Evolutionary conservation across 2,888 invertebrate species (phyloP).

Genomic region (Troides oblongomaculatus): DNA sequence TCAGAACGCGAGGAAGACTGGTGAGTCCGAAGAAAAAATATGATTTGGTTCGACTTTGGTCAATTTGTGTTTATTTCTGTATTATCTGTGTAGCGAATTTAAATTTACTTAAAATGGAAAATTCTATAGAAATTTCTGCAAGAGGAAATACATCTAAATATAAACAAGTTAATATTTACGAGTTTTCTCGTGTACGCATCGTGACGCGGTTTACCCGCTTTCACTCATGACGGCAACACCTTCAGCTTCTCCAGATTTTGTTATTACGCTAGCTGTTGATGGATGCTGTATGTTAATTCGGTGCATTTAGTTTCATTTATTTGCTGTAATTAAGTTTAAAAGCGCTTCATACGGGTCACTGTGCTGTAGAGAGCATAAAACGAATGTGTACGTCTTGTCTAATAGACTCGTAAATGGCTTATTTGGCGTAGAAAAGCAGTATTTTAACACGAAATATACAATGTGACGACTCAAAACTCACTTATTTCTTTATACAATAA

Average conservation of each 20-base stretch:
- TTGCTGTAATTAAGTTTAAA: background rate
- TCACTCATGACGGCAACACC: slow-evolving; percentile 42
- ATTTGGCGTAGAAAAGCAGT: background rate
- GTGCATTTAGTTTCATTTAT: background rate
- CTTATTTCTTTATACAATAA: no score
- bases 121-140: background rate
- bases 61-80: no score
- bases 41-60: background rate
- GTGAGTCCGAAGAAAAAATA: background rate
- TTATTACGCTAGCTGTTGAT: slow-evolving; percentile 35
- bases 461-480: no score
- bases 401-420: background rate
- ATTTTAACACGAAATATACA: background rate
- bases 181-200: slow-evolving; percentile 46
- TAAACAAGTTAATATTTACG: slow-evolving; percentile 43
- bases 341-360: background rate
- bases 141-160: slow-evolving; percentile 18
- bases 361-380: background rate
- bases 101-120: background rate
- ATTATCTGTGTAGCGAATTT: no score
- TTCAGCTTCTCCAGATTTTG: slow-evolving; percentile 35
- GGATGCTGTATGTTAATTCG: slow-evolving; percentile 13
- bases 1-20: background rate
- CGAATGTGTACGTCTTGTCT: background rate
- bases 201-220: slow-evolving; percentile 45